Percentiles rank a stretch among this genome's conserved stretches.
Conservation (phyloP, 2,888 invertebrate genomes). For the Tipula vernalis region DNA sequence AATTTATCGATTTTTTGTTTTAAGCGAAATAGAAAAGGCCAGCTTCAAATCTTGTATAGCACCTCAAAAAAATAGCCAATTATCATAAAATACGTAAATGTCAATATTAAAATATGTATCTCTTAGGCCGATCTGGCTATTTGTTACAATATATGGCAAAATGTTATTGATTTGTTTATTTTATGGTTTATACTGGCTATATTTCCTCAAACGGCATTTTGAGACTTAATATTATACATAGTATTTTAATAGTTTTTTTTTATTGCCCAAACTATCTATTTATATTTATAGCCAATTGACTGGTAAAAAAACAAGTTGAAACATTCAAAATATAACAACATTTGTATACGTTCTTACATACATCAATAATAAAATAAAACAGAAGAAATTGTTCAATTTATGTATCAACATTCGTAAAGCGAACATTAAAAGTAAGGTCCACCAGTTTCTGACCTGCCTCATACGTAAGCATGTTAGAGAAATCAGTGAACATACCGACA, state of each 20-base stretch:
- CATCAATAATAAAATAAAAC: neutral
- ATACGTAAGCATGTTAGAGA: neutral
- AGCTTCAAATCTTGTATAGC: neutral
- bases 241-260: neutral
- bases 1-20: neutral
- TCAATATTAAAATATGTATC: neutral
- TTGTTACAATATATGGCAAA: neutral
- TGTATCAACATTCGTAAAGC: neutral
- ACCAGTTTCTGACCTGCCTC: neutral
- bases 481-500: neutral
- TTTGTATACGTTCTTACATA: neutral
- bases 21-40: neutral
- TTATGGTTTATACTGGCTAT: neutral
- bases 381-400: neutral
- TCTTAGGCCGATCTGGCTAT: neutral
- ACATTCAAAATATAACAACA: neutral
- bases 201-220: neutral
- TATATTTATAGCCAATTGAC: neutral
- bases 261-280: neutral
- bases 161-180: neutral
- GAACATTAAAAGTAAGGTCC: neutral
- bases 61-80: neutral
- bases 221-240: neutral
- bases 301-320: neutral
- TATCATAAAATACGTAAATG: neutral